phyloP scores from a whole-genome alignment of 2,888 invertebrate genomes.

The Lasioglossum vierecki region DNA sequence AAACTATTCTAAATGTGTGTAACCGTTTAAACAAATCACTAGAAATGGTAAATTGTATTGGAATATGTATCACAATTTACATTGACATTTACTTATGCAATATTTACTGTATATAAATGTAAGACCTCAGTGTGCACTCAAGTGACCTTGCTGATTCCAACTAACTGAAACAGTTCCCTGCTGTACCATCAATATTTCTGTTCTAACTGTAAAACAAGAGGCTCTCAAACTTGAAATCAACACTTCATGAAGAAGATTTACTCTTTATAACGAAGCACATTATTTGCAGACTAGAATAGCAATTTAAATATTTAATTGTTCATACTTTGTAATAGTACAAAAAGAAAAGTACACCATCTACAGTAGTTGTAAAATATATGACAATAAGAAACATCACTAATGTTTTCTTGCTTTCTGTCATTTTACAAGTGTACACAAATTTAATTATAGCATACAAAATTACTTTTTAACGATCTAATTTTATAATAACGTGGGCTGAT shows the following conservation, averaged over 20 bases:
- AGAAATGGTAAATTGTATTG: conserved; percentile 3
- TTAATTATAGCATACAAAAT: not conserved
- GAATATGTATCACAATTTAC: conserved; percentile 17
- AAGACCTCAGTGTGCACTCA: conserved; percentile 78
- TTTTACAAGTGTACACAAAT: not conserved
- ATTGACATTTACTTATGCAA: conserved; percentile 54
- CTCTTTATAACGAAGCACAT: not conserved
- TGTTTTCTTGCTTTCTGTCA: not conserved
- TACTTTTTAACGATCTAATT: not conserved
- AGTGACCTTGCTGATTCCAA: conserved; percentile 81
- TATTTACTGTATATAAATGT: conserved; percentile 57
- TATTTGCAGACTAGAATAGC: not conserved
- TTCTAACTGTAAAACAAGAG: conserved; percentile 82
- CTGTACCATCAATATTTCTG: conserved; percentile 80
- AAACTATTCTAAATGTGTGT: not conserved
- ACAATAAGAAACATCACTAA: not conserved
- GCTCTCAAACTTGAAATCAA: conserved; percentile 75
- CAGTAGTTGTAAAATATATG: not conserved
- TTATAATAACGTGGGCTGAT: not conserved
- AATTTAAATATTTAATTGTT: not conserved
- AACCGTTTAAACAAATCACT: not conserved
- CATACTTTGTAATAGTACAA: not conserved
- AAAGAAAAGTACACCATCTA: not conserved
- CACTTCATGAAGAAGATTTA: conserved; percentile 6
- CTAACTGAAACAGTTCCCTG: conserved; percentile 79